Base-by-base conservation (phyloP, 2,113 vertebrate species). In the Odocoileus virginianus region DNA sequence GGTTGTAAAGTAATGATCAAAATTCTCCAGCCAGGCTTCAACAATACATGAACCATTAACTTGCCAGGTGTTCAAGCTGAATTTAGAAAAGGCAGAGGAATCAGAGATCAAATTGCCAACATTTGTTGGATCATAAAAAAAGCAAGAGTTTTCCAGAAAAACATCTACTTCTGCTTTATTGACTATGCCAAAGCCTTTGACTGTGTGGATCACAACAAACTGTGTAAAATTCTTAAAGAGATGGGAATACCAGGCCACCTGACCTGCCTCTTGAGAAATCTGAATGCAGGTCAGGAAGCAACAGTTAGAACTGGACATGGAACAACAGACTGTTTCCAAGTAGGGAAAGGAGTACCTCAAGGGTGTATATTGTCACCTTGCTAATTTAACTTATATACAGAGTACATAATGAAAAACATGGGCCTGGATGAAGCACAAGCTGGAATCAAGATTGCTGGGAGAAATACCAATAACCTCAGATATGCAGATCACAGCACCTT, bases 381-480 rank as follows among this genome's bases (percentile, higher is more conserved):
- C 16, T 64, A 19, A n/a, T n/a, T n/a, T 19, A 67, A 67, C 33
- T 67, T n/a, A n/a, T 67, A n/a, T n/a, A 4, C 33, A 67, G 61
- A n/a, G 33, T 67, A n/a, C 16, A n/a, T n/a, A 16, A 4, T 19
- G 16, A 5, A n/a, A 67, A 67, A 67, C 61, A n/a, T 19, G 16
- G 33, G 33, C 16, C 16, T 67, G 16, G 3, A 67, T 10, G 33
- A n/a, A 19, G 33, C 61, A 67, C 61, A n/a, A 17, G 16, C 7
- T n/a, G 61, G 16, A n/a, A 67, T 67, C 33, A 67, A 9, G 16
- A 67, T n/a, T 67, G 33, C 33, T 0, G 0, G 16, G 16, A 67
- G 16, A 67, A 67, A 67, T 67, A 67, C n/a, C 33, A 67, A 10
- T 67, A 4, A 67, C 3, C 7, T 67, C 61, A 67, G 33, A 67